These are phyloP conservation scores for Phycodurus eques DNA, from an alignment of 2,113 vertebrate species.

Conservation along the genomic window DNA sequence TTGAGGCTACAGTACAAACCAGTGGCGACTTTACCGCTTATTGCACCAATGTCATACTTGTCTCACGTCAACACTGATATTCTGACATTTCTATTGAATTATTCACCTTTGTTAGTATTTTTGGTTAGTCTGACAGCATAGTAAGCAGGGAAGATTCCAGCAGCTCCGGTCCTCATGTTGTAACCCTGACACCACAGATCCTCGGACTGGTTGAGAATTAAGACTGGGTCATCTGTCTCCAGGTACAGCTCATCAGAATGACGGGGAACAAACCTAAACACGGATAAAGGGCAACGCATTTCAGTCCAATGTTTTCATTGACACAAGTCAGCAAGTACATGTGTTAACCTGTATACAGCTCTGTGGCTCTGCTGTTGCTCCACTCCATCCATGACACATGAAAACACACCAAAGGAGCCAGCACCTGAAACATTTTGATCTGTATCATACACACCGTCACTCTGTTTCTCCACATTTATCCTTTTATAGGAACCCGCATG, in stretches of 20 bases:
- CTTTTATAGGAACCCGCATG: background rate
- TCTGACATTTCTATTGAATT: no score
- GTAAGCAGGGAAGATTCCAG: conserved; percentile 91
- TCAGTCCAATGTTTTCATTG: background rate
- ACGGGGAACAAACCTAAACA: conserved; percentile 86
- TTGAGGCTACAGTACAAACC: background rate
- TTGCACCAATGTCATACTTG: background rate
- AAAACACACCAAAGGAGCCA: conserved; percentile 90
- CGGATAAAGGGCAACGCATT: background rate
- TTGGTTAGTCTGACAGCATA: conserved; percentile 82
- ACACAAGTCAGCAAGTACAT: background rate
- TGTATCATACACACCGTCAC: background rate
- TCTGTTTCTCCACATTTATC: background rate
- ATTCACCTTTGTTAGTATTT: conserved; percentile 60
- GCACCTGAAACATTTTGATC: conserved; percentile 75
- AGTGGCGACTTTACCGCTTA: background rate
- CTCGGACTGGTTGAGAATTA: conserved; percentile 86
- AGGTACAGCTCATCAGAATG: conserved; percentile 91
- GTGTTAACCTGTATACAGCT: conserved; percentile 78
- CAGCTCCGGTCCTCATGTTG: conserved; percentile 92
- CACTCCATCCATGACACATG: conserved; percentile 88
- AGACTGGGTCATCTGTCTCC: conserved; percentile 87
- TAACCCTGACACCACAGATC: conserved; percentile 95
- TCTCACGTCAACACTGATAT: background rate
- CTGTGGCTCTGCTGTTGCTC: conserved; percentile 92